Conservation (phyloP, 2,797 vertebrate species). For the Naso thynnoides region DNA sequence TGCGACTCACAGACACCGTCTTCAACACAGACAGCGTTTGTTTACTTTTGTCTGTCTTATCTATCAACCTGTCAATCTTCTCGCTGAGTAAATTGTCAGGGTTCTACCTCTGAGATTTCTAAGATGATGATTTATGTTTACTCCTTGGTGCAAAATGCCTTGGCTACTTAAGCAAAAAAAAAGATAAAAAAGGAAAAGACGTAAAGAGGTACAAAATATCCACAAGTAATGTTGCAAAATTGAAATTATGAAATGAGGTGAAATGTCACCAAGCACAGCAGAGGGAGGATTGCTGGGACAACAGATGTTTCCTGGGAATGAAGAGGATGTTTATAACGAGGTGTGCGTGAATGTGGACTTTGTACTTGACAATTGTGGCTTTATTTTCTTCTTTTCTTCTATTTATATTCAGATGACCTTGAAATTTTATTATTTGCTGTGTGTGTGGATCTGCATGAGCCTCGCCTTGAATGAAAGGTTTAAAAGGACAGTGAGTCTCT, state of each 20-base stretch:
- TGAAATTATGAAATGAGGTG: slow-evolving; percentile 47
- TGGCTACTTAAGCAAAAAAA: slow-evolving; percentile 84
- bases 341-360: slow-evolving; percentile 68
- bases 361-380: slow-evolving; percentile 63
- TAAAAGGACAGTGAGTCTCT: slow-evolving; percentile 52
- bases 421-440: slow-evolving; percentile 64
- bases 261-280: slow-evolving; percentile 74
- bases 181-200: slow-evolving; percentile 1
- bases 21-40: slow-evolving; percentile 54
- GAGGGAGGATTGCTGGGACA: slow-evolving; percentile 45
- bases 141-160: slow-evolving; percentile 85
- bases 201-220: slow-evolving; percentile 66
- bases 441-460: slow-evolving; percentile 79
- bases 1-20: slow-evolving; percentile 54
- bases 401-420: slow-evolving; percentile 72
- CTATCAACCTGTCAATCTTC: slow-evolving; percentile 73
- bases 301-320: slow-evolving; percentile 17
- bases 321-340: slow-evolving; percentile 52
- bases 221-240: slow-evolving; percentile 56
- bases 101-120: slow-evolving; percentile 87
- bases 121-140: slow-evolving; percentile 81
- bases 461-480: slow-evolving; percentile 48
- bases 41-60: slow-evolving; percentile 65
- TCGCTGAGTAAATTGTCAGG: slow-evolving; percentile 74
- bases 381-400: slow-evolving; percentile 55